These are phyloP conservation scores for Ceratotherium simum DNA, from an alignment of 2,113 vertebrate species.

Conservation along the genomic window DNA sequence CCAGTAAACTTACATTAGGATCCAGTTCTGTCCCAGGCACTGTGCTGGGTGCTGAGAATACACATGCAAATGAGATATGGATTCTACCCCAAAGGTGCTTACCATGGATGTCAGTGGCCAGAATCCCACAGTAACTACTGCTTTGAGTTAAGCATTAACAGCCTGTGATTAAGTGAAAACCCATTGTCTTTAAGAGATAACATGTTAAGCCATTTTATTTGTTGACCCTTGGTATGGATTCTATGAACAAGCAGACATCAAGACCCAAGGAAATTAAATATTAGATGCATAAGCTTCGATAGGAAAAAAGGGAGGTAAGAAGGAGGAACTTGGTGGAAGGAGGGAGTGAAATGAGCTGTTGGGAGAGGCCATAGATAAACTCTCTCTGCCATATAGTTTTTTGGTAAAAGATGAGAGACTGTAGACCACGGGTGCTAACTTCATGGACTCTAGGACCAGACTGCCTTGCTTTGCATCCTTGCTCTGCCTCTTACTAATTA, in stretches of 20 bases:
- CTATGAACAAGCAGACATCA: neutral
- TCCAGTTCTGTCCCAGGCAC: neutral
- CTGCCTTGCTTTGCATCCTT: neutral
- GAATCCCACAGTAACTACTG: neutral
- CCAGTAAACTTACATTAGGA: neutral
- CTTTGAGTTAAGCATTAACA: neutral
- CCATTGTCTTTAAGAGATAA: neutral
- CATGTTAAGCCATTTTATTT: neutral
- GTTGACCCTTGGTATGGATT: slow-evolving; percentile 2
- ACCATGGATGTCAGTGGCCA: neutral
- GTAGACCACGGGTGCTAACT: neutral
- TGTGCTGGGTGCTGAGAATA: neutral
- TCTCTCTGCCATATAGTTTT: neutral
- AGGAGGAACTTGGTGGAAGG: neutral
- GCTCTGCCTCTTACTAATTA: neutral
- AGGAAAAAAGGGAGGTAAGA: slow-evolving; percentile 7
- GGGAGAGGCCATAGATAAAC: neutral
- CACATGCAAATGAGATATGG: neutral
- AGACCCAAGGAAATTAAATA: neutral
- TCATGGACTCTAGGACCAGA: neutral
- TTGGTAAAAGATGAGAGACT: neutral
- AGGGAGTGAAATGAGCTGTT: neutral
- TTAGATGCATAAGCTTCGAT: neutral
- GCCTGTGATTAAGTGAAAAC: neutral
- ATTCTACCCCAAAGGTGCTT: neutral